These are phyloP conservation scores for Takifugu ocellatus DNA, from an alignment of 2,797 vertebrate species.

Conservation along the genomic window DNA sequence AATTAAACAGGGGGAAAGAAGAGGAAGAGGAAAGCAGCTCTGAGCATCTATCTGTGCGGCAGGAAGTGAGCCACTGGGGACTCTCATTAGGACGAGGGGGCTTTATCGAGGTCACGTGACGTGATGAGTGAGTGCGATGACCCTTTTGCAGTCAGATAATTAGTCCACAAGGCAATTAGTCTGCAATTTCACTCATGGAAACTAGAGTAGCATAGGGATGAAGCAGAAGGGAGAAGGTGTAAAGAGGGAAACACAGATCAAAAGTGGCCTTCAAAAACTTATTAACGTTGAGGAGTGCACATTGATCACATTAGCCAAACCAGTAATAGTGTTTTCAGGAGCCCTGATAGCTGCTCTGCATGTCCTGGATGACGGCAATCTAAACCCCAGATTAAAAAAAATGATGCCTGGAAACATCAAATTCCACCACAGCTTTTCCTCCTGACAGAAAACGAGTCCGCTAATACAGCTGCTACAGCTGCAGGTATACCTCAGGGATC, in stretches of 20 bases:
- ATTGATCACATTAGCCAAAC: slow-evolving; percentile 33
- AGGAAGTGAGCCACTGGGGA: slow-evolving; percentile 54
- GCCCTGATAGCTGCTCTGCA: no score
- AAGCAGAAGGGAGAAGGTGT: slow-evolving; percentile 1
- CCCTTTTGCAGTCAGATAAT: slow-evolving; percentile 66
- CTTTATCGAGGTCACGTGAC: slow-evolving; percentile 46
- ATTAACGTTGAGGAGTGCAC: slow-evolving; percentile 24
- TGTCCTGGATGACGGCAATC: no score
- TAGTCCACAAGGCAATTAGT: slow-evolving; percentile 63
- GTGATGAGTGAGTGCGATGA: slow-evolving; percentile 43
- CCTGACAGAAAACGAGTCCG: no score
- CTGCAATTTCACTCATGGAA: slow-evolving; percentile 48
- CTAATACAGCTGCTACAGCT: no score
- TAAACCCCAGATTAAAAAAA: no score
- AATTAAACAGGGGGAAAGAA: not conserved
- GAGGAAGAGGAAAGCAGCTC: slow-evolving; percentile 26
- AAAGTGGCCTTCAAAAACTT: slow-evolving; percentile 20
- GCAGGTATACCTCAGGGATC: no score
- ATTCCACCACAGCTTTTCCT: no score
- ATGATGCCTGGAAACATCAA: no score
- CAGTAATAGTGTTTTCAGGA: slow-evolving; percentile 4
- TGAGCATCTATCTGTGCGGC: slow-evolving; percentile 35
- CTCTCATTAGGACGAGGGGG: slow-evolving; percentile 53
- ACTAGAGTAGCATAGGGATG: slow-evolving; percentile 27
- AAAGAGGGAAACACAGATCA: slow-evolving; percentile 10